Evolutionary conservation across 2,113 vertebrate species (phyloP).

Genomic region (Bujurquina vittata): DNA sequence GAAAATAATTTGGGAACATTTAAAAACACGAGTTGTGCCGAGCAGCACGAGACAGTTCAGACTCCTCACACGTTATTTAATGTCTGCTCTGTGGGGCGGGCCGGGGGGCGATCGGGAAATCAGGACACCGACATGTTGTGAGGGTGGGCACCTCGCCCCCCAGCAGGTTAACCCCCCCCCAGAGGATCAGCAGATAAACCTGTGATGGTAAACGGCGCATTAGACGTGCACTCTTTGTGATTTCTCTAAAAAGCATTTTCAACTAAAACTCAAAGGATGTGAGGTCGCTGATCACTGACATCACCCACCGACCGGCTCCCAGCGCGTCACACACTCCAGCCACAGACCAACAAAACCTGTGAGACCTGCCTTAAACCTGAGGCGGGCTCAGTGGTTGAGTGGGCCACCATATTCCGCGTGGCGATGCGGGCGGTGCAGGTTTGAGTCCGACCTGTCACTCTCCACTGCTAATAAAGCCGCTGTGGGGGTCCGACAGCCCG

Average conservation of each 20-base stretch:
- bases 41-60: neutral
- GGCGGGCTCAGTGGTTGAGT: too few relatives aligned
- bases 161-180: neutral
- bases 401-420: too few relatives aligned
- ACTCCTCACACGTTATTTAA: too few relatives aligned
- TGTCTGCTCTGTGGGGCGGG: neutral
- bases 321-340: too few relatives aligned
- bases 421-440: too few relatives aligned
- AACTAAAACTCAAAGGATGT: neutral
- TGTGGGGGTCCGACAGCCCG: neutral
- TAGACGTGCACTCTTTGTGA: neutral
- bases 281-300: accelerated
- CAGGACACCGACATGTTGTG: neutral
- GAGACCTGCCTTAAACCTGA: too few relatives aligned
- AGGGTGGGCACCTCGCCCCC: neutral
- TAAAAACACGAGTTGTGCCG: too few relatives aligned
- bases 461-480: too few relatives aligned
- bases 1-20: neutral
- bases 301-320: neutral
- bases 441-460: too few relatives aligned
- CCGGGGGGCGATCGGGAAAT: neutral
- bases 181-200: neutral
- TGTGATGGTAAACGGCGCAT: neutral
- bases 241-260: neutral
- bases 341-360: neutral